A percentile compares a stretch with the other conserved stretches of the same genome.
These are phyloP conservation scores for Wiebesia pumilae DNA, from an alignment of 1,140 invertebrate species.

Conservation along the genomic window DNA sequence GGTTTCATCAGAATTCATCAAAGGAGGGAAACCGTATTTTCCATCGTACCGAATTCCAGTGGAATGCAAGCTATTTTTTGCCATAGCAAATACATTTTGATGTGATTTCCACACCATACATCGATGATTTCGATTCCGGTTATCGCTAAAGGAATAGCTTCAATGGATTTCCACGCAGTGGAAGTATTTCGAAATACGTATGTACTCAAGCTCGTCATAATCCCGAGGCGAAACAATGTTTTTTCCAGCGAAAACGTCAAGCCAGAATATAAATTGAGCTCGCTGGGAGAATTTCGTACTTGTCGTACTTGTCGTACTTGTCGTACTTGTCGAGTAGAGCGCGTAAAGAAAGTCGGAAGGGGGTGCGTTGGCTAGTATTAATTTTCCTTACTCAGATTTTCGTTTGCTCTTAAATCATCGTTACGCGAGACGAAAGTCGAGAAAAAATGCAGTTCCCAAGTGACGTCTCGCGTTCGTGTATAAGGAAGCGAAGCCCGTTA, in stretches of 20 bases:
- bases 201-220: neutral
- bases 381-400: neutral
- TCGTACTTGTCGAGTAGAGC: no score
- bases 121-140: no score
- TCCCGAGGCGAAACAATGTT: neutral
- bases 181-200: neutral
- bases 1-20: no score
- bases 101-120: no score
- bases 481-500: neutral
- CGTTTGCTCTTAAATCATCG: neutral
- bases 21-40: no score
- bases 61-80: no score
- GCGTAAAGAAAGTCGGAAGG: neutral
- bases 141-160: neutral
- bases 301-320: neutral
- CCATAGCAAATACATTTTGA: no score
- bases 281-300: neutral
- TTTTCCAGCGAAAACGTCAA: neutral
- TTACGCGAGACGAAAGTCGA: neutral
- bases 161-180: neutral
- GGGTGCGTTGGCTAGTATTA: neutral
- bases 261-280: slow-evolving; percentile 4
- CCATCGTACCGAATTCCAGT: no score
- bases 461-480: neutral
- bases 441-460: neutral